Base-by-base conservation (phyloP, 2,888 invertebrate genomes). In the Noctua janthe region DNA sequence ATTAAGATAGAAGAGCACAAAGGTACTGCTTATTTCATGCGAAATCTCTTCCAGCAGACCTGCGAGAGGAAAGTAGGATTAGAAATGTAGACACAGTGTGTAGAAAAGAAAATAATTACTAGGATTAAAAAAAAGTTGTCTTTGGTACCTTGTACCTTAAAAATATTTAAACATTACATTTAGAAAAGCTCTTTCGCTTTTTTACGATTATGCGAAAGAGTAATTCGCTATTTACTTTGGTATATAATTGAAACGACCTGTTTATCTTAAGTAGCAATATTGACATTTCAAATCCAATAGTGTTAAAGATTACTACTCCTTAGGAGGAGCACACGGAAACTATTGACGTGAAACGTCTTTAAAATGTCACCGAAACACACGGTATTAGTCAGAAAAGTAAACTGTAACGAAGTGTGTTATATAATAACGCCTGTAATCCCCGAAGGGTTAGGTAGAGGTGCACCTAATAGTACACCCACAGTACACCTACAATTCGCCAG, bases 271-370 rank as follows among this genome's bases (percentile, higher is more conserved):
- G 35, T 23, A 35, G 23, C 11, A 67, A 29, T 51, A 23, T 75
- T 62, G n/a, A 62, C 62, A 51, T 74, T 49, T 75, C 51, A 43
- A 64, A 76, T 43, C 2, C 15, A 62, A 29, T 51, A 47, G 23
- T 54, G 78, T 59, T 56, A 43, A n/a, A 49, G 47, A 29, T 78
- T 17, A 78, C 79, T 39, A 78, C 39, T 29, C 17, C 4, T 35
- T 8, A n/a, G n/a, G n/a, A n/a, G n/a, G n/a, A n/a, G 62, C 8
- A 17, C 29, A 62, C 62, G 15, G 62, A 62, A 15, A 62, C 29
- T 62, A n/a, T 59, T n/a, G 13, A 59, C n/a, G 29, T n/a, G 54
- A n/a, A 59, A 59, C 4, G n/a, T 0, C 13, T 59, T 59, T 11
- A 5, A 13, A 62, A 62, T 62, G 29, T 59, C n/a, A n/a, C 13